Conservation (phyloP, 2,888 invertebrate genomes). For the Caenorhabditis afra region DNA sequence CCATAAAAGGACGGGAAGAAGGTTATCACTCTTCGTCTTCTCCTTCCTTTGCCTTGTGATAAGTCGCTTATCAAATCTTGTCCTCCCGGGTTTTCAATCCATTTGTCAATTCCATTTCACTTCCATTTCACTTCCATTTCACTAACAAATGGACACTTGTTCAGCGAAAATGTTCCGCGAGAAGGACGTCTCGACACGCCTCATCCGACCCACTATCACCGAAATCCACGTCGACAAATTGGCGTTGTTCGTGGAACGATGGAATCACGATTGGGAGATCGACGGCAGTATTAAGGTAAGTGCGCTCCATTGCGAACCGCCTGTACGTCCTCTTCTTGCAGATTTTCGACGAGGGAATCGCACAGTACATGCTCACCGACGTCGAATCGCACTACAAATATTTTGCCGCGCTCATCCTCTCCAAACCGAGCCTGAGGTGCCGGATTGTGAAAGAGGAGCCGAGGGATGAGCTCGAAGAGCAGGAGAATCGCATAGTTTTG, state of each 20-base stretch:
- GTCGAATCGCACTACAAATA: conserved; percentile 76
- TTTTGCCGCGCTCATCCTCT: conserved; percentile 71
- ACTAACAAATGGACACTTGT: conserved; percentile 9
- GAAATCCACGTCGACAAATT: conserved; percentile 70
- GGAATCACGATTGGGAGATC: conserved; percentile 76
- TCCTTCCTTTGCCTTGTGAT: conserved; percentile 14
- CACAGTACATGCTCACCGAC: conserved; percentile 77
- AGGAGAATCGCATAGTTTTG: conserved; percentile 62
- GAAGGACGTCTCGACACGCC: conserved; percentile 78
- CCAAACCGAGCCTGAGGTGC: conserved; percentile 73
- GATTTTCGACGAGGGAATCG: conserved; percentile 79
- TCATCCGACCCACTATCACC: conserved; percentile 75
- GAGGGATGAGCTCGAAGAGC: conserved; percentile 70
- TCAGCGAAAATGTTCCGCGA: conserved; percentile 66
- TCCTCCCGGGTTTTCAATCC: no score
- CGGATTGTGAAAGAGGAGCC: conserved; percentile 72
- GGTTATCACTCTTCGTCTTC: background rate
- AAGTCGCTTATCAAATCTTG: no score
- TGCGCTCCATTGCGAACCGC: background rate
- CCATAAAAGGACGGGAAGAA: no score
- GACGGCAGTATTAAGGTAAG: conserved; percentile 72
- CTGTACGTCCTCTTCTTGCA: conserved; percentile 16
- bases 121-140: background rate
- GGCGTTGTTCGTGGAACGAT: conserved; percentile 66
- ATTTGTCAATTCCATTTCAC: background rate